Base-by-base conservation (phyloP, 2,888 invertebrate genomes). In the Acanthoscelides obtectus region DNA sequence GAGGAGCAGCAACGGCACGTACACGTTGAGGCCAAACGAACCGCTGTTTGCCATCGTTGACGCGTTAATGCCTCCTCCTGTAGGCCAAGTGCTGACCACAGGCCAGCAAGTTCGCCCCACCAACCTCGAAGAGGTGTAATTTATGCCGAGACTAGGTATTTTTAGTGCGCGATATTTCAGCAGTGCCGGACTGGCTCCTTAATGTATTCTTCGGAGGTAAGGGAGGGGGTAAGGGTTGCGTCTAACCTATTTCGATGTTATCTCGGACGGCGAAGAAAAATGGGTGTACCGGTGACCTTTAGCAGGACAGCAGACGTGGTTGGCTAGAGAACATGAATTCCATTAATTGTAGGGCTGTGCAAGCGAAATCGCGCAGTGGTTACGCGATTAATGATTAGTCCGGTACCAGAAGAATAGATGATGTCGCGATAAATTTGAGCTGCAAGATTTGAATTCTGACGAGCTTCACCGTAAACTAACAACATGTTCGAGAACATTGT, bases 1-100 rank as follows among this genome's bases (percentile, higher is more conserved):
- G 73, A 88, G 85, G 84, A 86, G 87, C 78, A 88, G 87, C 78
- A 88, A 85, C 75, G 86, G 89, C 73, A 89, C 45, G 17, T 22
- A 22, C 68, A 68, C 68, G 17, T 17, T 45, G 17, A 45, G 45
- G 45, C 45, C 45, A 45, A 45, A 45, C 45, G 45, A 45, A 1
- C 8, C 45, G 45, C 45, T 17, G 45, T 45, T 45, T 45, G 45
- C 45, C 45, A 45, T 45, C 17, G 45, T 45, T 17, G 45, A 12
- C 45, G 45, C 45, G 45, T 6, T 45, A 45, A 45, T 45, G 45
- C 45, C 45, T 45, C 45, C 45, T 45, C 17, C 45, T 12, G 12
- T 17, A 45, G 45, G 45, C 45, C 45, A 45, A 45, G 12, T 45
- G 45, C 1, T 45, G 45, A 12, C 45, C 45, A 45, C 45, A 1